Conservation (phyloP, 2,888 invertebrate genomes). For the Leptopilina drosophilae region DNA sequence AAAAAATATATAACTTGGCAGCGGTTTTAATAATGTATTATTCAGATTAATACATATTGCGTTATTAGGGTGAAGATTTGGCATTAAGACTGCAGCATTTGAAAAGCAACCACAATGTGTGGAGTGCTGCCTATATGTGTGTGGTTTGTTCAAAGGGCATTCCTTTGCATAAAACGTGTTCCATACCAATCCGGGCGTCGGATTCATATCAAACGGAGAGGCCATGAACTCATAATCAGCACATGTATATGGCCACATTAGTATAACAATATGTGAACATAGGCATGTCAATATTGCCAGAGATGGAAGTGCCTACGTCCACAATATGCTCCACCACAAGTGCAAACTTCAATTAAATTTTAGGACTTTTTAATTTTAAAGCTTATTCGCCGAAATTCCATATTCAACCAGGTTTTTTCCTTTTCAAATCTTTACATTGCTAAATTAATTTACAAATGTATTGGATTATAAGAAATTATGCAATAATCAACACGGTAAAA, state of each 20-base stretch:
- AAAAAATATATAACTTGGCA: too few species aligned
- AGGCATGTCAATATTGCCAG: constrained; percentile 30
- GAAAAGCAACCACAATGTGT: constrained; percentile 40
- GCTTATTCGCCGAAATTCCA: not conserved
- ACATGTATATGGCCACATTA: constrained; percentile 24
- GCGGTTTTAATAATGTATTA: too few species aligned
- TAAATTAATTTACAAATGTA: too few species aligned
- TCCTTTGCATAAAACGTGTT: constrained; percentile 36
- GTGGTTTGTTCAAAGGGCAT: constrained; percentile 42
- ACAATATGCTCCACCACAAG: not conserved
- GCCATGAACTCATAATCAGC: constrained; percentile 37
- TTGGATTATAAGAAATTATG: too few species aligned
- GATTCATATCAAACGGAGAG: constrained; percentile 42
- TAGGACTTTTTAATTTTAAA: not conserved
- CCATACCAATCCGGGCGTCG: constrained; percentile 35
- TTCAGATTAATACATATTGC: not conserved
- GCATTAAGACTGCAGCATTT: constrained; percentile 23
- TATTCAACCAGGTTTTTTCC: too few species aligned
- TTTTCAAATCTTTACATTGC: too few species aligned
- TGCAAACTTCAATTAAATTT: constrained; percentile 18
- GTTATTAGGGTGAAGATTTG: constrained; percentile 12
- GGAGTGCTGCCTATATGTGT: constrained; percentile 22
- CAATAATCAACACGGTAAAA: too few species aligned
- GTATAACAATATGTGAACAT: constrained; percentile 18
- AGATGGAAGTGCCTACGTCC: not conserved